Evolutionary conservation across 2,113 vertebrate species (phyloP), one percentile per base, ranked within the genome.

Genomic region (Mola mola): DNA sequence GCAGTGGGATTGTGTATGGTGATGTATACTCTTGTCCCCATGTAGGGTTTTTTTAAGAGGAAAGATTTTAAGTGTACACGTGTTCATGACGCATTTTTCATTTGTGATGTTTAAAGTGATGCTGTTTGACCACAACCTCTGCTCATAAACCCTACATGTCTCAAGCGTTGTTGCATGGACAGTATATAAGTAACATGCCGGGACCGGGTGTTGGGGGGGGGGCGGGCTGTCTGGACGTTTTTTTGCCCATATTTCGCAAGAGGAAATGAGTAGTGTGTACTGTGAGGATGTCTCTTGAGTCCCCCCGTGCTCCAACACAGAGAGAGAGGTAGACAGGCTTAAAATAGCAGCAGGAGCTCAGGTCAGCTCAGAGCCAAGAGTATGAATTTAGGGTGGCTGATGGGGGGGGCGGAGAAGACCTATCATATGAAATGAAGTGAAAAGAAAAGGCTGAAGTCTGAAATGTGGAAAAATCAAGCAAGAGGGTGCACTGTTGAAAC

Each of bases 161-260:
- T 71, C 41, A 47, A 63, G 69, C 60, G 71, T 77, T 15, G 43
- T 31, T 17, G 20, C 46, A 29, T 80, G 68, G 66, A 82, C 66
- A 61, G 40, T 63, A 41, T 61, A 66, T 83, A 63, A 81, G 69
- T 59, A 75, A 81, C 65, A 68, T 44, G 26, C 38, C 9, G 57
- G 57, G 49, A 57, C 29, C 10, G n/a, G 33, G 33, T 38, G 7
- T 6, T 17, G 8, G 29, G 42, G 28, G 28, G 9, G 62, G 38
- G 56, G n/a, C 42, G 25, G 34, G 72, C 77, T 77, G 77, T 51
- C 69, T 76, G 57, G 67, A 76, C 43, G 68, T 74, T 56, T 86
- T 86, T 86, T 82, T 86, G 72, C 62, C 88, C 79, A 82, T 86
- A 76, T 85, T 86, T 87, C 80, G 85, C 36, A 16, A 83, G 26